Conservation (phyloP, 2,113 vertebrate species). For the Jacana jacana region DNA sequence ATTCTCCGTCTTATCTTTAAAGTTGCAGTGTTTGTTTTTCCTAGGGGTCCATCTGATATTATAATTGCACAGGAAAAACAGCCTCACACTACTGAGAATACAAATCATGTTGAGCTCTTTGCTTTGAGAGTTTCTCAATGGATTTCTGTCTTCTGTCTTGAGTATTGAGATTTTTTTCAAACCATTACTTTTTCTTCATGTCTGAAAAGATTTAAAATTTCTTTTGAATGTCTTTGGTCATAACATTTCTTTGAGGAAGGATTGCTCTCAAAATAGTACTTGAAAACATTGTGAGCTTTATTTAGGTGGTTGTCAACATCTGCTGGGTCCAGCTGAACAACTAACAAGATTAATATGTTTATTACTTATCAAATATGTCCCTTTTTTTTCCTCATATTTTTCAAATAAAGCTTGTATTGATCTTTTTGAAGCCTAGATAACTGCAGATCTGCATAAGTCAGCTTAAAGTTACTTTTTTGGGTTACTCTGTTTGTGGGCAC, state of each 20-base stretch:
- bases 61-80: background rate
- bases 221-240: background rate
- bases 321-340: background rate
- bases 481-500: background rate
- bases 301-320: background rate
- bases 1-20: background rate
- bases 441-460: background rate
- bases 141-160: background rate
- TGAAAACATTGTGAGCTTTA: background rate
- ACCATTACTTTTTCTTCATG: background rate
- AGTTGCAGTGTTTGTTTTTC: background rate
- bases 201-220: background rate
- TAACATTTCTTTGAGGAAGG: background rate
- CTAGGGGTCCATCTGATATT: background rate
- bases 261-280: background rate
- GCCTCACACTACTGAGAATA: background rate
- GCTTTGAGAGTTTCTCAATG: background rate
- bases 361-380: background rate
- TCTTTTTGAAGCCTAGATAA: background rate
- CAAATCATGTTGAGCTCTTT: background rate
- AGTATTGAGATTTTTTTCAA: background rate
- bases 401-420: background rate
- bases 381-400: background rate
- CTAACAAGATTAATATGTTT: background rate
- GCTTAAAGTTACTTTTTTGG: background rate